These are phyloP conservation scores for Philhelius pedissequus DNA, from an alignment of 2,888 invertebrate species.

Conservation along the genomic window DNA sequence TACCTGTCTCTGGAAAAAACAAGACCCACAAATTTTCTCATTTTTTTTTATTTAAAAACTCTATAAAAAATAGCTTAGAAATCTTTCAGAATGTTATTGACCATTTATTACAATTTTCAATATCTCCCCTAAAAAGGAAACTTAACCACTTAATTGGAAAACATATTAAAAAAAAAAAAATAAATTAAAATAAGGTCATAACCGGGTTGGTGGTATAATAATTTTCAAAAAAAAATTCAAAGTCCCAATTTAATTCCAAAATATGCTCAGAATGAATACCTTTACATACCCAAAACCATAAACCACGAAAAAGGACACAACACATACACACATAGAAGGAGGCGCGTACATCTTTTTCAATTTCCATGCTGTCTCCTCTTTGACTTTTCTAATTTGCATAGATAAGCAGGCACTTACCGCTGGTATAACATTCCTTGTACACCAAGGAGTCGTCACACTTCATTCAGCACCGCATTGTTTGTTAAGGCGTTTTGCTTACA, in stretches of 20 bases:
- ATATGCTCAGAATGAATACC: not conserved
- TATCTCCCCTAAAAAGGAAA: too few species aligned
- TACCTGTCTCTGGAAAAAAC: too few species aligned
- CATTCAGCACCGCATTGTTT: conserved; percentile 22
- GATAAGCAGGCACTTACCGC: conserved; percentile 48
- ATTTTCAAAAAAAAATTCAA: not conserved
- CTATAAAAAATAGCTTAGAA: too few species aligned
- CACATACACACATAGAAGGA: not conserved
- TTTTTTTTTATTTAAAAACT: too few species aligned
- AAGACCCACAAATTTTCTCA: too few species aligned
- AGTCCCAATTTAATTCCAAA: not conserved
- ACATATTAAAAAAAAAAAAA: too few species aligned
- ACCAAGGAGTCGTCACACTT: conserved; percentile 15
- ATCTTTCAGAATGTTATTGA: too few species aligned
- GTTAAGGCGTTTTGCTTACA: conserved; percentile 46
- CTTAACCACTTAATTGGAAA: too few species aligned
- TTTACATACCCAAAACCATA: not conserved
- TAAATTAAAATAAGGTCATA: too few species aligned
- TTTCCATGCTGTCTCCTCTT: not conserved
- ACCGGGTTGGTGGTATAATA: not conserved
- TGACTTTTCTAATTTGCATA: conserved; percentile 50
- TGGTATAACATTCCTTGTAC: conserved; percentile 32
- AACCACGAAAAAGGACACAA: conserved; percentile 15
- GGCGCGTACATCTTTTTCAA: conserved; percentile 13
- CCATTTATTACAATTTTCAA: too few species aligned